Conservation (phyloP, 2,113 vertebrate species). For the cattle (Bos taurus) region ARS-UCD2.0 NC_037357.1:115599001-115599500, state of each 20-base stretch:
- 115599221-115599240: background rate
- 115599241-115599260: background rate
- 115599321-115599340: background rate
- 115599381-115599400: background rate
- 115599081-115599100: background rate
- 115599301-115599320: background rate
- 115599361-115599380: background rate
- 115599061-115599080: background rate
- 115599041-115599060: background rate
- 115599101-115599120: background rate
- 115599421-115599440: background rate
- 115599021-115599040: background rate
- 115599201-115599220: constrained; percentile 21
- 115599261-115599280: background rate
- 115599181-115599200: background rate
- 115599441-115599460: background rate
- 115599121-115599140: background rate
- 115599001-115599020: background rate
- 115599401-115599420: background rate
- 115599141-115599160: background rate
- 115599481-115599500: background rate
- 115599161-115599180: background rate
- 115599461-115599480: background rate
- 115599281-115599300: background rate
- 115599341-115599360: constrained; percentile 36